Conservation (phyloP, 1,140 invertebrate genomes). For the Alviniconcha marisindica region DNA sequence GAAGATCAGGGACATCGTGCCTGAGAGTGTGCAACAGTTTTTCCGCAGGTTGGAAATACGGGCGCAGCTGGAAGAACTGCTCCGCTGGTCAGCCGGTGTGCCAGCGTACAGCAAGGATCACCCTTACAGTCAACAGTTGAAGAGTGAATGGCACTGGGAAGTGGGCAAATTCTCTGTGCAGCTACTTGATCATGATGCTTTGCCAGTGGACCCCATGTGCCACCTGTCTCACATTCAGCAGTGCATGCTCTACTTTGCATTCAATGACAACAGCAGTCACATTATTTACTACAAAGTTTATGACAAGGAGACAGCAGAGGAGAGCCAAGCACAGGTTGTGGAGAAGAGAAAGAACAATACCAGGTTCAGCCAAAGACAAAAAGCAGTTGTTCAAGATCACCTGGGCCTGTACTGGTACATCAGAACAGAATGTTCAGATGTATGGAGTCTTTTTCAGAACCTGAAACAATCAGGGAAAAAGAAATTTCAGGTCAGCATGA, state of each 20-base stretch:
- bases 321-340: slow-evolving; percentile 53
- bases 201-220: not conserved
- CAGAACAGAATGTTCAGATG: not conserved
- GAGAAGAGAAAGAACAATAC: not conserved
- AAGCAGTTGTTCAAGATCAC: not conserved
- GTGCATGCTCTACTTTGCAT: slow-evolving; percentile 72
- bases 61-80: not conserved
- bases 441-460: not conserved
- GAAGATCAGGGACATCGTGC: not conserved
- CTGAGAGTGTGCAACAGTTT: not conserved
- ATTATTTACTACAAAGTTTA: slow-evolving; percentile 73
- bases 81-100: slow-evolving; percentile 52
- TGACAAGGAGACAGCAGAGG: slow-evolving; percentile 47
- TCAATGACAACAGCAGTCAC: slow-evolving; percentile 53
- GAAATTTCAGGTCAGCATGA: slow-evolving; percentile 18
- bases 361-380: not conserved
- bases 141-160: slow-evolving; percentile 47
- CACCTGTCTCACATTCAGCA: slow-evolving; percentile 47
- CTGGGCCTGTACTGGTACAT: not conserved
- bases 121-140: slow-evolving; percentile 23
- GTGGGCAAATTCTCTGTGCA: slow-evolving; percentile 58
- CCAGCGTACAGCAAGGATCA: slow-evolving; percentile 33
- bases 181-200: slow-evolving; percentile 36
- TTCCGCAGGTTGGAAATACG: not conserved
- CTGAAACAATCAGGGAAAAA: not conserved